Percentiles rank a stretch among this genome's conserved stretches.
Conservation (phyloP, 2,797 vertebrate species). For the Oreonectes daqikongensis region DNA sequence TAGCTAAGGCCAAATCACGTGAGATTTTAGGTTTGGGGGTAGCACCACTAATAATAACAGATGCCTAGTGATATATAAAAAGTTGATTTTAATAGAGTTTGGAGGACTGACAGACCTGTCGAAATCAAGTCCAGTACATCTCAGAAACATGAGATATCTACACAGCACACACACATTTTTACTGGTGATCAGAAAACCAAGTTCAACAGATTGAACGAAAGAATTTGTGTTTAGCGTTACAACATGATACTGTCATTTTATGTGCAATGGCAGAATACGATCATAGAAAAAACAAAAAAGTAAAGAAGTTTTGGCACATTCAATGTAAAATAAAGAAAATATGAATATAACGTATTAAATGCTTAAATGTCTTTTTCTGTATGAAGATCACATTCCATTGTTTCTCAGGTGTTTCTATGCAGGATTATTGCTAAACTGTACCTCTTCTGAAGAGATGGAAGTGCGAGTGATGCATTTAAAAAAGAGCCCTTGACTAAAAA, state of each 20-base stretch:
- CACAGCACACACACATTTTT: conserved; percentile 1
- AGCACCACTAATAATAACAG: not conserved
- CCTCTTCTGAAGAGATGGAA: not conserved
- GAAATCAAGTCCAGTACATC: conserved; percentile 2
- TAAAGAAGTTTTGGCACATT: conserved; percentile 26
- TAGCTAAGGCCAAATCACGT: too few species aligned
- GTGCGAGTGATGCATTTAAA: not conserved
- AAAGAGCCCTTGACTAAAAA: conserved; percentile 11
- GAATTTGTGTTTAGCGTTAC: not conserved
- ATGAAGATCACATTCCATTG: not conserved
- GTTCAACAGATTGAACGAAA: not conserved
- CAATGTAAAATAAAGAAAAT: not conserved
- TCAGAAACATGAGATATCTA: conserved; percentile 1
- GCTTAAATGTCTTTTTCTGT: not conserved
- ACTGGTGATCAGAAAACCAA: not conserved
- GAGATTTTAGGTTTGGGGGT: too few species aligned
- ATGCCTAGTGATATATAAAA: conserved; percentile 18
- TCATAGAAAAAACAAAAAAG: not conserved
- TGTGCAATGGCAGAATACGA: not conserved
- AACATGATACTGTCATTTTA: not conserved
- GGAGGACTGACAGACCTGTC: conserved; percentile 4
- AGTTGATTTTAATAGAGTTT: conserved; percentile 34
- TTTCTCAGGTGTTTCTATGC: not conserved
- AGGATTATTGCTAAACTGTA: conserved; percentile 14
- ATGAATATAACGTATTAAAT: not conserved